These are phyloP conservation scores for Benitochromis conjunctus DNA, from an alignment of 2,113 vertebrate species.

Conservation along the genomic window DNA sequence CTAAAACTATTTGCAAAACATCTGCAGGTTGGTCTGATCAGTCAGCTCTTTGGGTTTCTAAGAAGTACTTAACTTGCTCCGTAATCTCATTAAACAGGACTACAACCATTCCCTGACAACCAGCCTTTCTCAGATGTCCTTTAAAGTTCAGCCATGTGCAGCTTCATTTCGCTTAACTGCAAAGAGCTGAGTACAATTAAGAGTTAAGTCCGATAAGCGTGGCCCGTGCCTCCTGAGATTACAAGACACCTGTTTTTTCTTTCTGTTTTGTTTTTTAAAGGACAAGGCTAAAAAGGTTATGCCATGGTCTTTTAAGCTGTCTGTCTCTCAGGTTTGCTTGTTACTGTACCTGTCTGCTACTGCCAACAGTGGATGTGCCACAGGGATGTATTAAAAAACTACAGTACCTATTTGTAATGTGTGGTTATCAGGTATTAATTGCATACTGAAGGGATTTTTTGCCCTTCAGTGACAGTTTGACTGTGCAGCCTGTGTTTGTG, in stretches of 20 bases:
- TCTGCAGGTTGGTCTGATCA: neutral
- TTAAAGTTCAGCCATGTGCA: conserved; percentile 6
- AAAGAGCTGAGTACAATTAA: neutral
- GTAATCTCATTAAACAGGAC: conserved; percentile 27
- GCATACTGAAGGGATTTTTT: neutral
- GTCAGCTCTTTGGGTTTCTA: neutral
- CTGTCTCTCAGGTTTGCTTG: neutral
- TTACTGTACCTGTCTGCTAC: neutral
- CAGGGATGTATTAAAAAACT: neutral
- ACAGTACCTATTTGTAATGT: neutral
- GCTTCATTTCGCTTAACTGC: neutral
- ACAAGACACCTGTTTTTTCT: neutral
- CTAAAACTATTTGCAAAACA: neutral
- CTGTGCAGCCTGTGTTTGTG: neutral
- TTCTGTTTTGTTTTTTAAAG: neutral
- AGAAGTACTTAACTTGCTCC: conserved; percentile 3
- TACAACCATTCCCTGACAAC: conserved; percentile 11
- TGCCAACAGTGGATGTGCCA: neutral
- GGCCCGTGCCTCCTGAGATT: neutral
- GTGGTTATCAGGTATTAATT: neutral
- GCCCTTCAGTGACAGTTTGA: neutral
- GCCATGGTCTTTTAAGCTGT: neutral
- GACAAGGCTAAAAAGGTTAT: neutral
- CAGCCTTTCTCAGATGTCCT: conserved; percentile 32
- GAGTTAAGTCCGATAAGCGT: neutral